These are phyloP conservation scores for Halcyon chelicuti DNA, from an alignment of 2,797 vertebrate species.

Conservation along the genomic window DNA sequence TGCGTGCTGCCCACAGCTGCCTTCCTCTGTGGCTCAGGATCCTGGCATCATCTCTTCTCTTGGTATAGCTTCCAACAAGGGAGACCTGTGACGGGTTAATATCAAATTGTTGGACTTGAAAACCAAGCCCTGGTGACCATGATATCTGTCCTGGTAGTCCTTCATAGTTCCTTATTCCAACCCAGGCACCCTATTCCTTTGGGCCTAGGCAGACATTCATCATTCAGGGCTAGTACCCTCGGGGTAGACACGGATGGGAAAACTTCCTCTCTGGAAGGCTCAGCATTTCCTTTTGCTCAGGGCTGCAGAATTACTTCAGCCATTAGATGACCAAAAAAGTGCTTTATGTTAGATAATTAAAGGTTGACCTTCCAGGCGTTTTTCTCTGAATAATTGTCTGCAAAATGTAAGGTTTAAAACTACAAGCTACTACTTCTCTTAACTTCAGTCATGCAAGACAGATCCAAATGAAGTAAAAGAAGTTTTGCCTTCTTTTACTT, in stretches of 20 bases:
- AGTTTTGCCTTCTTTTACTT: background rate
- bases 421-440: background rate
- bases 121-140: background rate
- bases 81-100: background rate
- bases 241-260: background rate
- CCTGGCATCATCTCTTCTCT: background rate
- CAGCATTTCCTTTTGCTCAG: background rate
- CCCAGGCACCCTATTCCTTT: background rate
- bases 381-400: background rate
- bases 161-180: background rate
- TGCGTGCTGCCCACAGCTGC: background rate
- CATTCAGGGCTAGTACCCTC: background rate
- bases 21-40: background rate
- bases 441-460: background rate
- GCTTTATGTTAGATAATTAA: background rate
- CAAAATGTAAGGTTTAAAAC: background rate
- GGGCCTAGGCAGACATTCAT: background rate
- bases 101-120: background rate
- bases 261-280: background rate
- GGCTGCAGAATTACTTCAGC: background rate
- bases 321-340: background rate
- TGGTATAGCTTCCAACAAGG: background rate
- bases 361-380: background rate
- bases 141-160: background rate
- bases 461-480: background rate